Evolutionary conservation across 1,140 invertebrate species (phyloP).

Genomic region (Drosophila triauraria): DNA sequence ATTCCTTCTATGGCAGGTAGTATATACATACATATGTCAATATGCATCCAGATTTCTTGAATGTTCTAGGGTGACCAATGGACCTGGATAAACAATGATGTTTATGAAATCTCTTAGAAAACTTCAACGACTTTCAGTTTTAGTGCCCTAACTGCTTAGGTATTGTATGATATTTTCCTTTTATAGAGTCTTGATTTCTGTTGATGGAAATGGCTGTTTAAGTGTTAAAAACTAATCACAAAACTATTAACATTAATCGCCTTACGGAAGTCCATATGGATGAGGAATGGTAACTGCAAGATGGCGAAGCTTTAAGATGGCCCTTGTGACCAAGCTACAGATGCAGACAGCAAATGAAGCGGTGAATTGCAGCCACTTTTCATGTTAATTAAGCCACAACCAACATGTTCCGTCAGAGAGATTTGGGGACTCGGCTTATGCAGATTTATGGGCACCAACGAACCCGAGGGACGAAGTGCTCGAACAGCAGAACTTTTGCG

Average conservation of each 20-base stretch:
- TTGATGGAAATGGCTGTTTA: slow-evolving; percentile 61
- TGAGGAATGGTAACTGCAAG: slow-evolving; percentile 3
- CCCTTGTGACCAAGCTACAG: slow-evolving; percentile 15
- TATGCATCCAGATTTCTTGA: too few species aligned
- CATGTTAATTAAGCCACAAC: slow-evolving; percentile 46
- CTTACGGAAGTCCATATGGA: slow-evolving; percentile 54
- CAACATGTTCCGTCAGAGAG: slow-evolving; percentile 27
- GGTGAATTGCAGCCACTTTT: slow-evolving; percentile 50
- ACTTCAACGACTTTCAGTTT: too few species aligned
- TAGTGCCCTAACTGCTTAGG: too few species aligned
- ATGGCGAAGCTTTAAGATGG: slow-evolving; percentile 52
- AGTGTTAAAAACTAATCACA: slow-evolving; percentile 74
- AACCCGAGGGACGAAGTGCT: slow-evolving; percentile 54
- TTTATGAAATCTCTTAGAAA: too few species aligned
- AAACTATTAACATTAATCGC: slow-evolving; percentile 60
- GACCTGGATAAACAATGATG: too few species aligned
- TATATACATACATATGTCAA: too few species aligned
- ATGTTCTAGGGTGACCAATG: too few species aligned
- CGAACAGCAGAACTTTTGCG: slow-evolving; percentile 69
- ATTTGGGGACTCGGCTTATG: slow-evolving; percentile 64
- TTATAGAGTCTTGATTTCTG: not conserved
- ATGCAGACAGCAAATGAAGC: slow-evolving; percentile 22
- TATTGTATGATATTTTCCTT: not conserved
- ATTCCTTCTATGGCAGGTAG: too few species aligned
- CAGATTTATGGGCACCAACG: slow-evolving; percentile 65